Conservation (phyloP, 2,113 vertebrate species). For the Beaufortia kweichowensis region DNA sequence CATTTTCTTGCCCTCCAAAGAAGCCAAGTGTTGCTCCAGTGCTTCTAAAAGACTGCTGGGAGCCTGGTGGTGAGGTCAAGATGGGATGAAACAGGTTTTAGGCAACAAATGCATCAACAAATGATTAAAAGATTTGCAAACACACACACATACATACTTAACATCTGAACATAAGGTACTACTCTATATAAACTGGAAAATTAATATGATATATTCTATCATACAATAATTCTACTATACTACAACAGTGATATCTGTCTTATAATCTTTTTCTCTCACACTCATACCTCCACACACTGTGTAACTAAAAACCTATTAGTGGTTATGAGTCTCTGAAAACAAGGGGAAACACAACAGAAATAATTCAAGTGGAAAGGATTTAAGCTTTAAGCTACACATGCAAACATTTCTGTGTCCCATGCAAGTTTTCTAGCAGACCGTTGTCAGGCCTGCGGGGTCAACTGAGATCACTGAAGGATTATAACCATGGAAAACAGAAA, state of each 20-base stretch:
- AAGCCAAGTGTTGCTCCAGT: slow-evolving; percentile 91
- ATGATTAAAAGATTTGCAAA: background rate
- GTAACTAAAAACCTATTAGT: slow-evolving; percentile 56
- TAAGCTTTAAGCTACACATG: slow-evolving; percentile 47
- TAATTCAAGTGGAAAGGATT: slow-evolving; percentile 48
- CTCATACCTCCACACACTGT: slow-evolving; percentile 55
- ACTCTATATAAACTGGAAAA: background rate
- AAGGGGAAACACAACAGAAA: slow-evolving; percentile 53
- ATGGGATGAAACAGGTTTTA: slow-evolving; percentile 43
- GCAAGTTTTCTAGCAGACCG: slow-evolving; percentile 45
- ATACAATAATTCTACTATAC: background rate
- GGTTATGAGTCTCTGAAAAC: slow-evolving; percentile 52
- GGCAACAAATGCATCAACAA: slow-evolving; percentile 41
- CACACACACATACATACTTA: too few species aligned
- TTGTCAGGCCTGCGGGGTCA: slow-evolving; percentile 37
- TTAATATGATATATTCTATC: background rate
- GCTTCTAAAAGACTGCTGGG: slow-evolving; percentile 91
- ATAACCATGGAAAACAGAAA: slow-evolving; percentile 42
- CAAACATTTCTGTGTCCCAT: slow-evolving; percentile 54
- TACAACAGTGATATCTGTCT: background rate
- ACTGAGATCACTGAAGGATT: slow-evolving; percentile 45
- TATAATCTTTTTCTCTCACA: slow-evolving; percentile 20
- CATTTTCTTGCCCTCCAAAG: slow-evolving; percentile 90
- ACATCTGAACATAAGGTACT: slow-evolving; percentile 35
- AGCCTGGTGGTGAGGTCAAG: slow-evolving; percentile 72